These are phyloP conservation scores for Denticeps clupeoides DNA, from an alignment of 2,797 vertebrate genomes.

Conservation along the genomic window DNA sequence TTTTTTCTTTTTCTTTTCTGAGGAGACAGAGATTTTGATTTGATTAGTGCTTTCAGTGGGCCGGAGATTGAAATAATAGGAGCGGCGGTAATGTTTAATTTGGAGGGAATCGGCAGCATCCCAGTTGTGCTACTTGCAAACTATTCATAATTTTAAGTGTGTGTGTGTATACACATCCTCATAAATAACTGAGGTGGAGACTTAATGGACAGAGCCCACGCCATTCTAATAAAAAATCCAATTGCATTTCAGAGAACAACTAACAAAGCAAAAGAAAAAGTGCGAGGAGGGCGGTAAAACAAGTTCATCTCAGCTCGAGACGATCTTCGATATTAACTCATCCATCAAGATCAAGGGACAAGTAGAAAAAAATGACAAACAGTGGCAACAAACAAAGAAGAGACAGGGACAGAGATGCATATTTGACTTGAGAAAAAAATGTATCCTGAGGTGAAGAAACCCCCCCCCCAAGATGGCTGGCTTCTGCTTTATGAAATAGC, in stretches of 20 bases:
- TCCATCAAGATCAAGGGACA: conserved; percentile 9
- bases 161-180: not conserved
- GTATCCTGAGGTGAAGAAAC: not conserved
- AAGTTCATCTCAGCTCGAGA: conserved; percentile 5
- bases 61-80: not conserved
- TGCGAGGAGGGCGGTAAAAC: conserved; percentile 2
- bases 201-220: conserved; percentile 1
- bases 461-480: not conserved
- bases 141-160: not conserved
- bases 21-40: not conserved
- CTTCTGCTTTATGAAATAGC: too few species aligned
- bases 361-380: too few species aligned
- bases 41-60: not conserved
- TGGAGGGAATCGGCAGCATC: not conserved
- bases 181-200: too few species aligned
- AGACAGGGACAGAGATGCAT: too few species aligned
- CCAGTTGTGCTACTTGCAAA: not conserved
- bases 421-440: too few species aligned
- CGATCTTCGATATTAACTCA: conserved; percentile 13
- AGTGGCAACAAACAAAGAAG: too few species aligned
- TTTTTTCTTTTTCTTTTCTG: not conserved
- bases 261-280: not conserved
- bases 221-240: conserved; percentile 1
- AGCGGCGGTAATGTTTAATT: not conserved
- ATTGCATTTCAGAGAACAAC: not conserved